Evolutionary conservation across 2,888 invertebrate genomes (phyloP).

Genomic region (Limnephilus auricula): DNA sequence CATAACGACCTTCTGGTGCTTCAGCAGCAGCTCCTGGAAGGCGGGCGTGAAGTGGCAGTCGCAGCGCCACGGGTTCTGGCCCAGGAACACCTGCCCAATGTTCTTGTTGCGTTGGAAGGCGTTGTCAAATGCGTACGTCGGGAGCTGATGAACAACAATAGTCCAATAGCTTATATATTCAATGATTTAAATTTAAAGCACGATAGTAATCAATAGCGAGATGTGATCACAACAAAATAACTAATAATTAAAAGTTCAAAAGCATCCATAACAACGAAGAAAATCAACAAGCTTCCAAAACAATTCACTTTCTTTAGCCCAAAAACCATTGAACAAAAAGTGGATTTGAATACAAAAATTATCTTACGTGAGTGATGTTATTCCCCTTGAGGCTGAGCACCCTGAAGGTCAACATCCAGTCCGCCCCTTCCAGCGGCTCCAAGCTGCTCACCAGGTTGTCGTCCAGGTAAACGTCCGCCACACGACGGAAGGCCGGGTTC

Average conservation of each 20-base stretch:
- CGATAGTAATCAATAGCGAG: too few relatives aligned
- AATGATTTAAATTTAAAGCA: too few relatives aligned
- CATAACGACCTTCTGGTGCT: constrained; percentile 83
- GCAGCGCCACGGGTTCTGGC: constrained; percentile 90
- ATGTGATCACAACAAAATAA: too few relatives aligned
- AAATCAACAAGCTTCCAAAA: too few relatives aligned
- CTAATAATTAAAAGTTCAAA: too few relatives aligned
- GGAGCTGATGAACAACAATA: constrained; percentile 78
- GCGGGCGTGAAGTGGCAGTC: constrained; percentile 88
- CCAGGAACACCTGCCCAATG: constrained; percentile 83
- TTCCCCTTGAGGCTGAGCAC: constrained; percentile 88
- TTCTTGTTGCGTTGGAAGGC: constrained; percentile 85
- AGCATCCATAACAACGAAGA: too few relatives aligned
- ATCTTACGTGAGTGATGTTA: constrained; percentile 81
- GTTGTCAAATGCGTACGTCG: constrained; percentile 88
- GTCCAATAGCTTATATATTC: too few relatives aligned
- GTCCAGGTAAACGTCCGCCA: constrained; percentile 87
- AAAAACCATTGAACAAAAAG: background rate
- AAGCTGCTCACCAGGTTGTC: constrained; percentile 84
- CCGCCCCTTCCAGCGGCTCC: constrained; percentile 83
- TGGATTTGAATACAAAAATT: constrained; percentile 58
- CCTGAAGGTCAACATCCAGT: constrained; percentile 87
- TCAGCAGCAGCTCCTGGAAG: constrained; percentile 84
- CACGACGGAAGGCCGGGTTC: constrained; percentile 82
- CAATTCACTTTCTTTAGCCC: background rate